Percentiles rank a stretch among this genome's conserved stretches.
These are phyloP conservation scores for Sebastes cheni DNA, from an alignment of 2,797 vertebrate species.

Conservation along the genomic window DNA sequence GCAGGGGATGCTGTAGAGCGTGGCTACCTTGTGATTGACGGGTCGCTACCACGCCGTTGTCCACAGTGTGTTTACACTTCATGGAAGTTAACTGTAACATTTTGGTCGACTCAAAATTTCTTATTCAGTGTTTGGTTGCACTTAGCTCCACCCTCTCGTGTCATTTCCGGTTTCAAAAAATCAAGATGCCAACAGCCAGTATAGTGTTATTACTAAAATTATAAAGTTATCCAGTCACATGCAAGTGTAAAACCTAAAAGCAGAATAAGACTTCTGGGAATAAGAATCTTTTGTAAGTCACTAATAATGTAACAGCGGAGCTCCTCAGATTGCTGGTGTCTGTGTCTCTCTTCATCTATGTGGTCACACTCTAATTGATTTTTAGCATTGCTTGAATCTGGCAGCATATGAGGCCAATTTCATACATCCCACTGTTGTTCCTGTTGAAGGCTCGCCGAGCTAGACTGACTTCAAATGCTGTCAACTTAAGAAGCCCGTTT, in stretches of 20 bases:
- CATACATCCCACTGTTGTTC: constrained; percentile 48
- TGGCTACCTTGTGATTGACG: no score
- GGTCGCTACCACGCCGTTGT: no score
- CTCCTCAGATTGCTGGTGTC: constrained; percentile 5
- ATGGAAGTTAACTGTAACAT: no score
- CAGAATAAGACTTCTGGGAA: neutral
- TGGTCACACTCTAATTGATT: constrained; percentile 44
- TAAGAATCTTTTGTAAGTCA: neutral
- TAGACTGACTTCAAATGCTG: constrained; percentile 15
- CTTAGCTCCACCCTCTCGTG: no score
- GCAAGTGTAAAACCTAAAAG: neutral
- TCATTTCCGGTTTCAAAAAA: no score
- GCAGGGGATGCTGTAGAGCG: no score
- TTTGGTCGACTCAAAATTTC: no score
- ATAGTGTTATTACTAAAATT: neutral
- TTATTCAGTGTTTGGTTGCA: no score
- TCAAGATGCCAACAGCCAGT: neutral
- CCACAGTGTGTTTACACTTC: no score
- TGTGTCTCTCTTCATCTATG: constrained; percentile 19
- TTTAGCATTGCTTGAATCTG: constrained; percentile 19
- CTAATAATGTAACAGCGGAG: neutral
- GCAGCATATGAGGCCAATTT: constrained; percentile 44
- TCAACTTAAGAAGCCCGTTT: constrained; percentile 13
- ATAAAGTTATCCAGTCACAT: neutral
- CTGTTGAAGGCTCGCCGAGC: neutral